These are phyloP conservation scores for Drosophila neocordata DNA, from an alignment of 1,140 invertebrate genomes.

Conservation along the genomic window DNA sequence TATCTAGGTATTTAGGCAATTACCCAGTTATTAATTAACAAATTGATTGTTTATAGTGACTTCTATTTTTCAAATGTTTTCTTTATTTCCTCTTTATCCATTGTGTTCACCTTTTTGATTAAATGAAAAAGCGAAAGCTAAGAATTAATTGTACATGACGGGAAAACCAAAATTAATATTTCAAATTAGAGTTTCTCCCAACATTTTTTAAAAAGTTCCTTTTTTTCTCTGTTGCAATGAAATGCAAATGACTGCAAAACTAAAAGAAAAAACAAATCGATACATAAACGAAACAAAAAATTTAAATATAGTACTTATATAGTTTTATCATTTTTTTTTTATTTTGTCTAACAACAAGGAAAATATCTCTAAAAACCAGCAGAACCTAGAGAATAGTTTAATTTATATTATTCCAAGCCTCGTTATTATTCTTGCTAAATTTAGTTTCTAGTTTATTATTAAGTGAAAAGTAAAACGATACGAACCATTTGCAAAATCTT, in stretches of 20 bases:
- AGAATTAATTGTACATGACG: constrained; percentile 33
- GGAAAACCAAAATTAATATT: constrained; percentile 6
- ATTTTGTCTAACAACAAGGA: constrained; percentile 20
- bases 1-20: background rate
- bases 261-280: constrained; percentile 27
- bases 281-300: constrained; percentile 17
- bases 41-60: background rate
- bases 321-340: constrained; percentile 31
- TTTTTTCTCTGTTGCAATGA: constrained; percentile 50
- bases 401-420: constrained; percentile 36
- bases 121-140: constrained; percentile 2
- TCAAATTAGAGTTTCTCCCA: constrained; percentile 9
- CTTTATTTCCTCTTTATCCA: constrained; percentile 10
- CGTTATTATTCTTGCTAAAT: constrained; percentile 52
- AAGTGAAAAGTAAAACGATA: constrained; percentile 16
- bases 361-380: constrained; percentile 13
- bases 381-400: constrained; percentile 2
- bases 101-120: constrained; percentile 20
- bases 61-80: background rate
- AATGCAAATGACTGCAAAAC: constrained; percentile 71
- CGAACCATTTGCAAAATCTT: constrained; percentile 40
- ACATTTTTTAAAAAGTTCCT: constrained; percentile 58
- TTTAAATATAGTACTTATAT: constrained; percentile 55
- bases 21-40: constrained; percentile 39
- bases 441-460: constrained; percentile 25